Evolutionary conservation across 2,888 invertebrate species (phyloP).

Genomic region (Gastrophysa polygoni): DNA sequence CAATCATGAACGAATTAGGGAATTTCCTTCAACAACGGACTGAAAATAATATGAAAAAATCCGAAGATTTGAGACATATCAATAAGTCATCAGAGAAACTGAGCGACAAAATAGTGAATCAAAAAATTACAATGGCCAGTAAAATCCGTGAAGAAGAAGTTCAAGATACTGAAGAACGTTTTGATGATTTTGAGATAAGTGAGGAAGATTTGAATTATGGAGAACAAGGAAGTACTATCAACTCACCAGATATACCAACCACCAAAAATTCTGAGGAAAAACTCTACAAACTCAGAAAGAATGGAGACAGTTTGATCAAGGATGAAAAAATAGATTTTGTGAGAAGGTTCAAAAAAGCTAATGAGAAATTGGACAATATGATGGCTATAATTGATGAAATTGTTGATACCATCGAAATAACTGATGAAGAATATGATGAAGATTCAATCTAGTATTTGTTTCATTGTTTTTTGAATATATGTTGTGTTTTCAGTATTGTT

Average conservation of each 20-base stretch:
- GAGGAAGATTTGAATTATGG: conserved; percentile 34
- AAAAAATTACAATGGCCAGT: too few relatives aligned
- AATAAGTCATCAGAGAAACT: neutral
- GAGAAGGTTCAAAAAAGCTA: conserved; percentile 50
- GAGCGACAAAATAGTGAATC: neutral
- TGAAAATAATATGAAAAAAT: conserved; percentile 7
- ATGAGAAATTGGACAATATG: conserved; percentile 53
- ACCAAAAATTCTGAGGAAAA: neutral
- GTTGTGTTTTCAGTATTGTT: conserved; percentile 21
- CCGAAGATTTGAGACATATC: neutral
- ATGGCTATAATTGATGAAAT: conserved; percentile 56
- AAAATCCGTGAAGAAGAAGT: too few relatives aligned
- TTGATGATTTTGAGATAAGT: conserved; percentile 14
- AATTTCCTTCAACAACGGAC: conserved; percentile 33
- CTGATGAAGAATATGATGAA: conserved; percentile 35
- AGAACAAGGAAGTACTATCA: conserved; percentile 20
- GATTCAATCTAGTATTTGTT: conserved; percentile 25
- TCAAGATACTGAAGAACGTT: neutral
- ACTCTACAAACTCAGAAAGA: neutral
- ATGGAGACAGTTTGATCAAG: conserved; percentile 30
- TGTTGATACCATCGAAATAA: conserved; percentile 54
- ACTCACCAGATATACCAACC: neutral
- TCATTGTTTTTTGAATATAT: conserved; percentile 28
- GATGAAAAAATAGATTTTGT: conserved; percentile 37
- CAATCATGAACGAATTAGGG: conserved; percentile 48